Evolutionary conservation across 2,888 invertebrate genomes (phyloP).

Genomic region (Drosophila kokeensis): DNA sequence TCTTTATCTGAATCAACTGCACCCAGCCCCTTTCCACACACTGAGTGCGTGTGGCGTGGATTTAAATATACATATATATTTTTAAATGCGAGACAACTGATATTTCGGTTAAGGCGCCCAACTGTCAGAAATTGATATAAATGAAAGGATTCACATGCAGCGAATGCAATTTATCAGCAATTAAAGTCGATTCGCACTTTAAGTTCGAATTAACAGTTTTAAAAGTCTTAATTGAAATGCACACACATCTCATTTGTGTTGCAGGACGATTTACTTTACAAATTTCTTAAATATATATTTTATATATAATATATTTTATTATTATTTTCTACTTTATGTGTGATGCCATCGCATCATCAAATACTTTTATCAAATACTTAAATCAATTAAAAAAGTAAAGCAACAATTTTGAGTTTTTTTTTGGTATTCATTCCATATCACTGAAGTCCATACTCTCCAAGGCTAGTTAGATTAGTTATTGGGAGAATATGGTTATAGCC

Average conservation of each 20-base stretch:
- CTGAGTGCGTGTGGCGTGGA: constrained; percentile 20
- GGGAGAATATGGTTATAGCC: constrained; percentile 2
- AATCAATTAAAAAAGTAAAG: background rate
- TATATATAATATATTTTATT: background rate
- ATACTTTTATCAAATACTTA: no score
- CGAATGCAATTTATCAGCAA: background rate
- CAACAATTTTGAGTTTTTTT: background rate
- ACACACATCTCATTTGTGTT: background rate
- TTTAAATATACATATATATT: constrained; percentile 51
- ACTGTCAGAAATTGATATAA: constrained; percentile 61
- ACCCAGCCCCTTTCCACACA: background rate
- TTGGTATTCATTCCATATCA: background rate
- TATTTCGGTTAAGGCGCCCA: constrained; percentile 51
- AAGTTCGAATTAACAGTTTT: background rate
- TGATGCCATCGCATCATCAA: background rate
- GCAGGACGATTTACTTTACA: background rate
- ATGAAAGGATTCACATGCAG: constrained; percentile 34
- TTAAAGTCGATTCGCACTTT: constrained; percentile 18
- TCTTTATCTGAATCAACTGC: constrained; percentile 3
- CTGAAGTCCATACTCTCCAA: background rate
- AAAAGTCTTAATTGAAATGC: background rate
- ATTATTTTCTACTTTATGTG: background rate
- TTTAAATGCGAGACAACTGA: constrained; percentile 44
- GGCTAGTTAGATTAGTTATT: background rate
- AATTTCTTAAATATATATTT: background rate